Conservation (phyloP, 53 echinoderm and acorn worm species). For the Echinarachnius parma region DNA sequence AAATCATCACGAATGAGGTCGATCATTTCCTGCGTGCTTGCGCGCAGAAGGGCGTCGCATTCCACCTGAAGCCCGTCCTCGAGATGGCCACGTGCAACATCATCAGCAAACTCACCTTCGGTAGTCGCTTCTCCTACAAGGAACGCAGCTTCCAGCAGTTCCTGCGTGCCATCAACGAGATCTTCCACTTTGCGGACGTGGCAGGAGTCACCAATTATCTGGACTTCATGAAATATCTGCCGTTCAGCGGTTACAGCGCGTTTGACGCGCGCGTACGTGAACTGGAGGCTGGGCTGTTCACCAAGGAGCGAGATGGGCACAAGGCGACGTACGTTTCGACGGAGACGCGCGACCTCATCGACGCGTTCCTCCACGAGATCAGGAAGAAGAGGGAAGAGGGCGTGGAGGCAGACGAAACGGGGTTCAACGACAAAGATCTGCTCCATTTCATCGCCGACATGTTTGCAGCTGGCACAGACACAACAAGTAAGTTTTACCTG, state of each 20-base stretch:
- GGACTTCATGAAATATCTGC: conserved; percentile 51
- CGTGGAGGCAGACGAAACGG: conserved; percentile 30
- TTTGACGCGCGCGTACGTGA: conserved; percentile 8
- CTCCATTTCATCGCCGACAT: conserved; percentile 48
- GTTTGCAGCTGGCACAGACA: conserved; percentile 56
- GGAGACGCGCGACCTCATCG: conserved; percentile 46
- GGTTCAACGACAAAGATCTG: conserved; percentile 22
- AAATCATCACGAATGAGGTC: conserved; percentile 39
- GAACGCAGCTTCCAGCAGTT: conserved; percentile 53
- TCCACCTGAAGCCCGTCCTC: conserved; percentile 30
- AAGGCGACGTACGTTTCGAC: conserved; percentile 25
- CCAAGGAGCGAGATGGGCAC: conserved; percentile 38
- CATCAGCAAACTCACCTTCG: conserved; percentile 51
- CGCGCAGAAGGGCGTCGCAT: conserved; percentile 35
- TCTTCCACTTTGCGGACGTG: conserved; percentile 45
- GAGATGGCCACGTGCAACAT: conserved; percentile 55
- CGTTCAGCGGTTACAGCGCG: conserved; percentile 41
- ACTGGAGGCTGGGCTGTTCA: conserved; percentile 29
- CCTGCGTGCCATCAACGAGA: conserved; percentile 32
- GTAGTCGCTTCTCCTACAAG: conserved; percentile 42
- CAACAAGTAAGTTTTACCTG: conserved; percentile 45
- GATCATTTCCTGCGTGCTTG: conserved; percentile 21
- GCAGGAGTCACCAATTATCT: conserved; percentile 54
- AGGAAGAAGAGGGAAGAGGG: conserved; percentile 29
- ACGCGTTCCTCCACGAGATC: conserved; percentile 50